Base-by-base conservation (phyloP, 1,140 invertebrate species). In the Pogonognathellus flavescens region DNA sequence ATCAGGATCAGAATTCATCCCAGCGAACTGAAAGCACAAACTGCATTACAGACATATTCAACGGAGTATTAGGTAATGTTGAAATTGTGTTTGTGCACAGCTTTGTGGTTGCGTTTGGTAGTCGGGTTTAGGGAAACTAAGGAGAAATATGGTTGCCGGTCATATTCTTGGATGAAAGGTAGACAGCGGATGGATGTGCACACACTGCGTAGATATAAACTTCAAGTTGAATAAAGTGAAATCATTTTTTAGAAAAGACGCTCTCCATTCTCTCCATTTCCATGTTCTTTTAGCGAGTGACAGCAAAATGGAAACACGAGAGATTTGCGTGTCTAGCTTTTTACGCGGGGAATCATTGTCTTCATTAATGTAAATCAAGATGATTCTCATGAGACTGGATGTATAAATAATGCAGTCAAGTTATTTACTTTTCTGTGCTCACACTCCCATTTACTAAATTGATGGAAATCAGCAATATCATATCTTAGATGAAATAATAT, bases 191-290 rank as follows among this genome's bases (percentile, higher is more conserved):
- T 11, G 62, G 62, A 66, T 66, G 25, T 25, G 20, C 20, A 66
- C 11, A 66, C 22, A 66, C 20, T 66, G 10, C 62, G 22, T 20
- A 41, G 31, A 41, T 66, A 20, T 31, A 25, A 66, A 66, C 22
- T 66, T 66, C 25, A 13, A 6, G 6, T 55, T 66, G 62, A 66
- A 66, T 66, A 66, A 66, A 66, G 62, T 66, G 62, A 20, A 66
- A 41, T 16, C 57, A 62, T 83, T 83, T 83, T 83, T 53, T 60
- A 18, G 41, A 83, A 62, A 83, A 62, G 59, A 83, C 31, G 62
- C 22, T 66, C 18, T 31, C 41, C 20, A 31, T 41, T 80, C 76
- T 80, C 49, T 80, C 52, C 57, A 8, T 16, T 8, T 50, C 41
- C 22, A 80, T 50, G 22, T 80, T 50, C 25, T 14, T 50, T 50